phyloP scores from a whole-genome alignment of 2,888 invertebrate species.

The Agriopis aurantiaria region DNA sequence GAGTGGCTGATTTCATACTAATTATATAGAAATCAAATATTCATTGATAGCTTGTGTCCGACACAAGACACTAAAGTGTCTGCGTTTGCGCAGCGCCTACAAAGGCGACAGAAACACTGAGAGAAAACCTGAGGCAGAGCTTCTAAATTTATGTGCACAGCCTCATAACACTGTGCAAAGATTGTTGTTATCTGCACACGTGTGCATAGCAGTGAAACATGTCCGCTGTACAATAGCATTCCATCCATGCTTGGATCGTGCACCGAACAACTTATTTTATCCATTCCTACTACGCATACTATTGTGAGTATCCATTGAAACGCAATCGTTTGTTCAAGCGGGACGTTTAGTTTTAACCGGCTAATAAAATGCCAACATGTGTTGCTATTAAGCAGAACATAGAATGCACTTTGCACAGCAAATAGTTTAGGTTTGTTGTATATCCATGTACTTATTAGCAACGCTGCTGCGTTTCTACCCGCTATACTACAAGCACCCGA shows the following conservation, averaged over 20 bases:
- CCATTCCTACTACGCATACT: conserved; percentile 36
- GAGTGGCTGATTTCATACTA: too few relatives aligned
- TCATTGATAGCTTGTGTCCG: too few relatives aligned
- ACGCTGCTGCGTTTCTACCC: too few relatives aligned
- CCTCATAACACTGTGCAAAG: conserved; percentile 17
- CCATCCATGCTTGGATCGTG: conserved; percentile 54
- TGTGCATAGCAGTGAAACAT: conserved; percentile 52
- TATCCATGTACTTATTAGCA: background rate
- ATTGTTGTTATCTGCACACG: conserved; percentile 52
- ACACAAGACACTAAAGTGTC: too few relatives aligned
- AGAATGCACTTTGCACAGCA: background rate
- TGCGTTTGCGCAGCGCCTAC: too few relatives aligned
- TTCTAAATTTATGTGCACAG: background rate
- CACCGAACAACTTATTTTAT: conserved; percentile 38
- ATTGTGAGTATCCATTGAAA: conserved; percentile 46
- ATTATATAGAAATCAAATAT: too few relatives aligned
- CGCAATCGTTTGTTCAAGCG: conserved; percentile 44
- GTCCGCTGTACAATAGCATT: conserved; percentile 57
- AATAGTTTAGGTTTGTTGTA: background rate
- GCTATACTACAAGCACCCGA: too few relatives aligned
- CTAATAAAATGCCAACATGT: conserved; percentile 30
- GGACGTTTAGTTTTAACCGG: conserved; percentile 32
- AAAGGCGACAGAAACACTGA: too few relatives aligned
- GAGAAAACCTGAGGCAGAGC: background rate
- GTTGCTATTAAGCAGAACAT: background rate